Conservation (phyloP, 2,113 vertebrate species). For the Alethe diademata region DNA sequence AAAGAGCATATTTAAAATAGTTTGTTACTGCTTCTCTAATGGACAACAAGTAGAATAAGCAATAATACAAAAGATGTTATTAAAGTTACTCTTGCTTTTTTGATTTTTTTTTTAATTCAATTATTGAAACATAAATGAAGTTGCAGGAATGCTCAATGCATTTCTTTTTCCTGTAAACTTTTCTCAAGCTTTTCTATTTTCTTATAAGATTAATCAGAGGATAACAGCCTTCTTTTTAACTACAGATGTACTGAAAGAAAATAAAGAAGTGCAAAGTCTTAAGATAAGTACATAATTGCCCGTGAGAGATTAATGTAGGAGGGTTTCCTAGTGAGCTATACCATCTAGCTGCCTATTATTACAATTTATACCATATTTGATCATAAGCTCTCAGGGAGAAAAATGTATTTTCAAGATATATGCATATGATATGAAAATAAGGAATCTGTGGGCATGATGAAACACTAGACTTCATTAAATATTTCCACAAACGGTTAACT, state of each 20-base stretch:
- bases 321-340: neutral
- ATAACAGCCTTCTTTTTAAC: neutral
- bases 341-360: neutral
- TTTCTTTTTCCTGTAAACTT: neutral
- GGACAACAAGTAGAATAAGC: neutral
- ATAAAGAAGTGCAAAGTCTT: neutral
- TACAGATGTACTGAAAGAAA: neutral
- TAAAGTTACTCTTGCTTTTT: neutral
- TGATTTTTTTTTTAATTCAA: neutral
- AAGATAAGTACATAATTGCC: neutral
- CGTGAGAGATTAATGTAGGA: neutral
- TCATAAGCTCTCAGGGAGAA: neutral
- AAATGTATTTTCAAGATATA: neutral
- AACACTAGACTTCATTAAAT: neutral
- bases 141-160: neutral
- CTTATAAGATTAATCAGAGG: fast-evolving
- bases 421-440: neutral
- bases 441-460: neutral
- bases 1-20: neutral
- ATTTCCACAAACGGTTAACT: neutral
- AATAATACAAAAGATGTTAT: neutral
- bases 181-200: neutral
- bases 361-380: neutral
- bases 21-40: neutral
- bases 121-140: neutral